A percentile compares a stretch with the other conserved stretches of the same genome.
Evolutionary conservation across 2,113 vertebrate genomes (phyloP).

Genomic region (Epinephelus cyanopodus): DNA sequence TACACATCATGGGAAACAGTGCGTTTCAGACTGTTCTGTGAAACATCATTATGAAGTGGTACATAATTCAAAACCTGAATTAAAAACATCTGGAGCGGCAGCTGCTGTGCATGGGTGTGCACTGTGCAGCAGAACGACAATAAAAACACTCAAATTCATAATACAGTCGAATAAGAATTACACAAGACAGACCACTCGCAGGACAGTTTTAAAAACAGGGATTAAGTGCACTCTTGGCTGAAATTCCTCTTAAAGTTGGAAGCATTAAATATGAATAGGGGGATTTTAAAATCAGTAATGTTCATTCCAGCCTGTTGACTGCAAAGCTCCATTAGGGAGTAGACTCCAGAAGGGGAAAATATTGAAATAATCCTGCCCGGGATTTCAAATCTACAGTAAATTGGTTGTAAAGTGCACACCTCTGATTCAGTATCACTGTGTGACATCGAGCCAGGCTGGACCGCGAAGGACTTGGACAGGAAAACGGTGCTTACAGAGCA

Average conservation of each 20-base stretch:
- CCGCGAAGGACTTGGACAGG: constrained; percentile 35
- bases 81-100: constrained; percentile 68
- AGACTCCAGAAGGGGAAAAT: constrained; percentile 20
- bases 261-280: constrained; percentile 54
- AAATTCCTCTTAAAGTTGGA: constrained; percentile 51
- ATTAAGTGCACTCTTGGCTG: constrained; percentile 59
- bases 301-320: constrained; percentile 41
- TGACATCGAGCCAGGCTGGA: constrained; percentile 36
- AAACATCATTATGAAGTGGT: constrained; percentile 49
- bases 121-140: constrained; percentile 35
- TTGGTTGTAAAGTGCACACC: constrained; percentile 49
- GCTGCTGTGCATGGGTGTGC: constrained; percentile 46
- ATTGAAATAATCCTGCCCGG: constrained; percentile 36
- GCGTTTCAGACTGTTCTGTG: constrained; percentile 32
- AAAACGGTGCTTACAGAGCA: constrained; percentile 41
- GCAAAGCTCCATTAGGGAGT: constrained; percentile 51
- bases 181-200: constrained; percentile 40
- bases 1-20: constrained; percentile 21
- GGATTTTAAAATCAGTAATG: constrained; percentile 40
- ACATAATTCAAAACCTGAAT: constrained; percentile 61
- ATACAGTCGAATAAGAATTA: constrained; percentile 36
- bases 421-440: constrained; percentile 32
- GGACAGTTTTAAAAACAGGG: constrained; percentile 51
- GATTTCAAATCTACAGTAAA: constrained; percentile 43
- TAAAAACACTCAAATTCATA: constrained; percentile 44